Evolutionary conservation across 1,140 invertebrate genomes (phyloP).

Genomic region (Spodoptera frugiperda): DNA sequence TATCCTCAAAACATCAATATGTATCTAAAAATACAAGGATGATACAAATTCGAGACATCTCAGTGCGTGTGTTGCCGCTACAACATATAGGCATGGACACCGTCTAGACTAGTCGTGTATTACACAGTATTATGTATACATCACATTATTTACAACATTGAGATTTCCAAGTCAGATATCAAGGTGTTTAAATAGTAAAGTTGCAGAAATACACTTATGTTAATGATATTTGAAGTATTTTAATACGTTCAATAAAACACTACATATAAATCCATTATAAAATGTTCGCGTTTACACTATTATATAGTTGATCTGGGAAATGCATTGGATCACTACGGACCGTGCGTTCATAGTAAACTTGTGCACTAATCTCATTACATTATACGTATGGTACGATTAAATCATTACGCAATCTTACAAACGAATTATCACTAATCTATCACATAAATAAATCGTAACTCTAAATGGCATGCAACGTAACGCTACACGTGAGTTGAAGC

Average conservation of each 20-base stretch:
- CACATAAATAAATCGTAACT: conserved; percentile 58
- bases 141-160: conserved; percentile 38
- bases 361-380: conserved; percentile 29
- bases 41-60: conserved; percentile 69
- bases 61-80: conserved; percentile 60
- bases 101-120: conserved; percentile 57
- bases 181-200: conserved; percentile 1
- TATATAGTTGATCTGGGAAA: conserved; percentile 18
- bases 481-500: conserved; percentile 6
- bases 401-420: conserved; percentile 48
- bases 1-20: conserved; percentile 68
- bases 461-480: conserved; percentile 30
- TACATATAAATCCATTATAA: conserved; percentile 3
- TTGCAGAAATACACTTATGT: conserved; percentile 6
- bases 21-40: conserved; percentile 74
- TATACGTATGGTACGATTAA: conserved; percentile 25
- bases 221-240: background rate
- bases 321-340: conserved; percentile 17
- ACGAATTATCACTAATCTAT: conserved; percentile 62
- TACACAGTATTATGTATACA: conserved; percentile 16
- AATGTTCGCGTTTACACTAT: conserved; percentile 17
- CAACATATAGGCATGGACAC: conserved; percentile 46
- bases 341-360: conserved; percentile 18
- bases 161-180: conserved; percentile 9
- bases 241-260: background rate